Evolutionary conservation across 2,113 vertebrate genomes (phyloP).

Genomic region (Psephotus haematonotus): DNA sequence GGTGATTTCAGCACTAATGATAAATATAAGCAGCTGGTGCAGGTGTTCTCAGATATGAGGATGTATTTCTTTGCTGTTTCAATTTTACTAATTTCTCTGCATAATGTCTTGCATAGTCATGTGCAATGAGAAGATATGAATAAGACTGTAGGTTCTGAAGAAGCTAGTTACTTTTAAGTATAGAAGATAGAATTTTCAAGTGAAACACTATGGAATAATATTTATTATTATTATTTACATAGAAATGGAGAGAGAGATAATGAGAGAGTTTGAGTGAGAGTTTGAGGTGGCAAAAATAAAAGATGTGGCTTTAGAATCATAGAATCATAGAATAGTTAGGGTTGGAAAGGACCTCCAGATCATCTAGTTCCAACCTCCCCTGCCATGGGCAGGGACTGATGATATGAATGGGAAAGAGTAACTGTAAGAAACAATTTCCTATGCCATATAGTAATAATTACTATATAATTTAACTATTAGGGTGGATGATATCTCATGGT

Average conservation of each 20-base stretch:
- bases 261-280: neutral
- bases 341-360: no score
- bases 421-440: neutral
- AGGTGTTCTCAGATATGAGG: constrained; percentile 36
- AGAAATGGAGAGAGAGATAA: neutral
- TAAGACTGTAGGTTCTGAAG: neutral
- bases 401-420: neutral
- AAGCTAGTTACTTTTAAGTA: neutral
- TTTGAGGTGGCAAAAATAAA: neutral
- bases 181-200: neutral
- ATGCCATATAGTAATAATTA: neutral
- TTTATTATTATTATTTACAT: neutral
- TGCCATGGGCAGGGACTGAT: neutral
- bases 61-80: neutral
- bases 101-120: neutral
- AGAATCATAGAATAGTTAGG: neutral
- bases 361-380: no score
- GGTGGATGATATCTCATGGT: neutral
- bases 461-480: neutral
- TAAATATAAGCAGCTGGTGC: constrained; percentile 42
- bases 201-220: neutral
- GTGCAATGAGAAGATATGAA: neutral
- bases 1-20: constrained; percentile 23
- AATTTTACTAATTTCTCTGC: neutral
- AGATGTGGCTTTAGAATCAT: neutral